Base-by-base conservation (phyloP, 2,797 vertebrate species). In the Novumbra hubbsi region DNA sequence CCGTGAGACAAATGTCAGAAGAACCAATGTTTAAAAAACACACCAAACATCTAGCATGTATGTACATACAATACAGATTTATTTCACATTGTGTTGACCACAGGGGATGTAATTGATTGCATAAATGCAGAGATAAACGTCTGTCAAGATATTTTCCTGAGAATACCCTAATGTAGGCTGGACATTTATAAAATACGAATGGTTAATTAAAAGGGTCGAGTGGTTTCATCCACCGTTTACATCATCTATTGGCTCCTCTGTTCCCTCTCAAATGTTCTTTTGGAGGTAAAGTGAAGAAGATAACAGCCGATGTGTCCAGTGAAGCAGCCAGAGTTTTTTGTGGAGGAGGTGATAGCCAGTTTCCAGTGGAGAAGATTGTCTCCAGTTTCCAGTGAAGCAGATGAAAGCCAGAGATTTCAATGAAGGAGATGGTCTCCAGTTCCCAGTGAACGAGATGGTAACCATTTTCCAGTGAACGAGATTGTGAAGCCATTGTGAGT, bases 301-400 rank as follows among this genome's bases (percentile, higher is more conserved):
- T 49, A n/a, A 30, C 60, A 38, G 64, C 64, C 66, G 38, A 28
- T 65, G 68, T 70, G 52, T 70, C 57, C 76, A 77, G 32, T 77
- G 28, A 66, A 73, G 38, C 64, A 67, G 67, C 38, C 38, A 68
- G 71, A 41, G 34, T 64, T 57, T 45, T 57, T 5, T 5, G 2
- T 38, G 34, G 8, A 38, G 34, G 34, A 38, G 34, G 8, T 38
- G 34, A 7, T 38, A 38, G 34, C 34, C 34, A 38, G 34, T 38
- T 38, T 38, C 34, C 34, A 38, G 34, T 38, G 34, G 8, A 38
- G 2, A 4, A 38, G 4, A 38, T 38, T 4, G 5, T 7, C 5
- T 4, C 34, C 34, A 38, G n/a, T n/a, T n/a, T n/a, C n/a, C n/a
- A n/a, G n/a, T n/a, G n/a, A n/a, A n/a, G n/a, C n/a, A n/a, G n/a